Evolutionary conservation across 2,888 invertebrate species (phyloP), one percentile per base, ranked within the genome.

Genomic region (Pseudococcus viburni): DNA sequence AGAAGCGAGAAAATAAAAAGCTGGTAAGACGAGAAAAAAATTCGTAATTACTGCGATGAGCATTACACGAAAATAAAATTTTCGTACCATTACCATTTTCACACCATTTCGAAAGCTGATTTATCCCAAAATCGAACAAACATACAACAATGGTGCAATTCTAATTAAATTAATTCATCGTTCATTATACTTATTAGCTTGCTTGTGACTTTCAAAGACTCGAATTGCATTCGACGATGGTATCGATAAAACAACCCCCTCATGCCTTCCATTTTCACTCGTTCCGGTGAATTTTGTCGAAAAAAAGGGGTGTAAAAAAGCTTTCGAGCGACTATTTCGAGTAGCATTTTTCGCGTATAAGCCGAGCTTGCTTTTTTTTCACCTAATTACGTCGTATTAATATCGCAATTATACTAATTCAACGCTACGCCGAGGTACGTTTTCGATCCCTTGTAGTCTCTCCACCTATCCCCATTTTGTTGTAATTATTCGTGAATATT

Each of bases 341-440:
- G 7, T 19, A 59, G n/a, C 19, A 19, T 59, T 59, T 12, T 51
- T 33, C 26, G 26, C 51, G 51, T 51, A 46, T 15, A 59, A 59
- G 19, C 59, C 19, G 19, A 59, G 19, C 19, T 59, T 17, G 17
- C 17, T 55, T 59, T 59, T 59, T 59, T 19, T 59, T 11, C 5
- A 7, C 19, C 59, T 59, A 59, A 59, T 59, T 59, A 19, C n/a
- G 59, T 19, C 59, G 59, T 59, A 59, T 59, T 59, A 59, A 59
- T 59, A 59, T 59, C 19, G 59, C 59, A 59, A 59, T 59, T 59
- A 59, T 19, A 59, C 59, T 59, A 59, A 59, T 59, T 59, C 59
- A 59, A 19, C 59, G 59, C 7, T 19, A 59, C n/a, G 19, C 11
- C 19, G n/a, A 0, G 59, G 19, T 59, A 59, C 19, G 11, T 33